Evolutionary conservation across 1,140 invertebrate genomes (phyloP).

Genomic region (Lepidurus couesii): DNA sequence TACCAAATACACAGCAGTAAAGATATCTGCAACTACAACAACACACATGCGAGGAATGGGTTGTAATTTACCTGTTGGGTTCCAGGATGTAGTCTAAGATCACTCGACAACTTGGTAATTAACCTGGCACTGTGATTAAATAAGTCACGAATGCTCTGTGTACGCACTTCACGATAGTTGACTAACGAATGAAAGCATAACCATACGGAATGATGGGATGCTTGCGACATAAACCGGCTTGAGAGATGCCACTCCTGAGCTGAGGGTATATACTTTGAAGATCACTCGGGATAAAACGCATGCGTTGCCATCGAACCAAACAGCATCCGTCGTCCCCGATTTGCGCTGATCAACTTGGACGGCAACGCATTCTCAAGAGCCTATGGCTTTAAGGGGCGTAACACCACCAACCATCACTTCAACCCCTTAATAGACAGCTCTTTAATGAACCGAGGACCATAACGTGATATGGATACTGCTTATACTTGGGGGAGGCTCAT

Average conservation of each 20-base stretch:
- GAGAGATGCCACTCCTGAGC: slow-evolving; percentile 2
- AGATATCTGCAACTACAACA: no score
- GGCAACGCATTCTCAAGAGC: slow-evolving; percentile 15
- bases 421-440: slow-evolving; percentile 19
- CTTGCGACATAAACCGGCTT: slow-evolving; percentile 3
- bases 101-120: neutral
- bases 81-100: neutral
- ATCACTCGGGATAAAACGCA: slow-evolving; percentile 4
- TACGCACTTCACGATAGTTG: slow-evolving; percentile 18
- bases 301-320: slow-evolving; percentile 3
- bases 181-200: slow-evolving; percentile 16
- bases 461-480: neutral
- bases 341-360: slow-evolving; percentile 21
- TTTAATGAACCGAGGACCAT: slow-evolving; percentile 10
- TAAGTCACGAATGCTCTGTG: neutral
- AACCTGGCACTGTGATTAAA: neutral
- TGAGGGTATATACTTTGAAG: slow-evolving; percentile 2
- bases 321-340: slow-evolving; percentile 12
- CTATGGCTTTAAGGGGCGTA: slow-evolving; percentile 21
- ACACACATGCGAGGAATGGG: no score
- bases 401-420: slow-evolving; percentile 12
- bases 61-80: neutral
- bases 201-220: neutral
- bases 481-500: neutral
- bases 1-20: no score